Percentiles rank a stretch among this genome's conserved stretches.
Evolutionary conservation across 2,113 vertebrate genomes (phyloP).

Genomic region (Pithys albifrons): DNA sequence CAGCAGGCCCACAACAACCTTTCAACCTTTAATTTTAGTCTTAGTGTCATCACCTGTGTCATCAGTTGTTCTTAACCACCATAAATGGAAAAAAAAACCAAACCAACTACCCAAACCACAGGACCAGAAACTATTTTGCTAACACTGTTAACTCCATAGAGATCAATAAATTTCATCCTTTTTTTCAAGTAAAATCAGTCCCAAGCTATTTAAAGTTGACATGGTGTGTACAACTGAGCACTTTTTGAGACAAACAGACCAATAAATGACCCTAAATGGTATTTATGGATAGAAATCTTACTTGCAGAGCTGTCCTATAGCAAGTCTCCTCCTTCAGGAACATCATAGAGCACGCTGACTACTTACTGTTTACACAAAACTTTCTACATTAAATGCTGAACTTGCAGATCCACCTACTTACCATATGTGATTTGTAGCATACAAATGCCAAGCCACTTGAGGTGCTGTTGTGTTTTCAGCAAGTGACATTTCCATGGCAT

Average conservation of each 20-base stretch:
- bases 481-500: conserved; percentile 1
- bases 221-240: not conserved
- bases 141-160: not conserved
- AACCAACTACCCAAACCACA: not conserved
- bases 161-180: not conserved
- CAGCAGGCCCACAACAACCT: not conserved
- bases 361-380: not conserved
- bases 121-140: not conserved
- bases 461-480: not conserved
- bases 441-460: not conserved
- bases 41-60: not conserved
- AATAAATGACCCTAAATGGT: not conserved
- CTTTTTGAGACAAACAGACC: not conserved
- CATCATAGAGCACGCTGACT: not conserved
- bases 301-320: not conserved
- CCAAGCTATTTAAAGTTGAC: not conserved
- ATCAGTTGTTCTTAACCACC: not conserved
- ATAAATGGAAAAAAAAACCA: not conserved
- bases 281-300: not conserved
- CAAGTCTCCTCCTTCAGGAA: not conserved
- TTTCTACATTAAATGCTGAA: not conserved
- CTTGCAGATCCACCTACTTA: conserved; percentile 19
- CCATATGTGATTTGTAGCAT: not conserved
- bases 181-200: not conserved
- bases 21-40: not conserved